Base-by-base conservation (phyloP, 2,797 vertebrate genomes). In the Lacerta viridis region DNA sequence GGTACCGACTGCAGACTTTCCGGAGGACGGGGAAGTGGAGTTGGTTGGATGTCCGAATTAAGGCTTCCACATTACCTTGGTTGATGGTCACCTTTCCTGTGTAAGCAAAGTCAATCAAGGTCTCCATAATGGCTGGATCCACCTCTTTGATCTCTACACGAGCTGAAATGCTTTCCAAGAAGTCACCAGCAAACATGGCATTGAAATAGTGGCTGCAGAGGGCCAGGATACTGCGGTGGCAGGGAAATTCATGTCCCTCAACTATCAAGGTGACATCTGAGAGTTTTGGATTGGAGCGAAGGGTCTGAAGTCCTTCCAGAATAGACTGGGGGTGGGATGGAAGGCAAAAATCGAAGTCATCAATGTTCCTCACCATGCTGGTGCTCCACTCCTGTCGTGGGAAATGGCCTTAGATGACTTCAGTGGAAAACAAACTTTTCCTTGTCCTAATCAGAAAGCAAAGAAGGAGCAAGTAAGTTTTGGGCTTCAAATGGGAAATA, bases 161-260 rank as follows among this genome's bases (percentile, higher is more conserved):
- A 0, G 98, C 98, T 0, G 97, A 97, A 29, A 98, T 98, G 96
- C 98, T 99, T 96, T 99, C 99, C 0, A 98, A 95, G 0, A 99
- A 99, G 94, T 99, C 96, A 0, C 99, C 98, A 0, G 98, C 97
- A 90, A 99, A 99, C 99, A 99, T 99, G 89, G 97, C 97, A 3
- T 95, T 97, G 95, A 99, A 99, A 96, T 99, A 99, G 71, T 96
- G 97, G 95, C 99, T 99, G 95, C 98, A 99, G 78, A 99, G 98
- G 0, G 99, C 99, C 96, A 99, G 95, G 74, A 99, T 95, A 13
- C 98, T 93, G 0, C 98, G 98, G 94, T 99, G 99, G 93, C 99
- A 99, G 27, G 98, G 98, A 91, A 99, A 99, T 92, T 99, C 98
- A 36, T 78, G 96, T 1, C 97, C 98, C 0, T 97, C 97, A 0